phyloP scores from a whole-genome alignment of 2,113 vertebrate genomes.

The Ascaphus truei region DNA sequence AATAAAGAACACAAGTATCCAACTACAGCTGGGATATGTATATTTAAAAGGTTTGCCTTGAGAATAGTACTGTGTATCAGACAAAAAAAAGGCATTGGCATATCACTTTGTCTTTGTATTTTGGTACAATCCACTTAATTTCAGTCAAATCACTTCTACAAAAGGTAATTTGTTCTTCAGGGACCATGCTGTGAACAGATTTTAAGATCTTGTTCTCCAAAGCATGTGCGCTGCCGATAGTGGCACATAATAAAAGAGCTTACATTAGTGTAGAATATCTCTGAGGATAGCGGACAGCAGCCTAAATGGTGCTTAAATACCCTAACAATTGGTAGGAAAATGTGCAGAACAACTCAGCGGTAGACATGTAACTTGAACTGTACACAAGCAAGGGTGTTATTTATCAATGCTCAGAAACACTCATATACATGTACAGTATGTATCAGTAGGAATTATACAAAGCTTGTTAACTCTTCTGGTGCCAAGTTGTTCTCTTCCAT shows the following conservation, averaged over 20 bases:
- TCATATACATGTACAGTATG: not conserved
- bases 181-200: constrained; percentile 20
- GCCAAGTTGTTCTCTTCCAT: not conserved
- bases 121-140: constrained; percentile 20
- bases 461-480: not conserved
- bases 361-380: not conserved
- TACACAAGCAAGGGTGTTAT: not conserved
- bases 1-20: no score
- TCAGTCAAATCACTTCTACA: constrained; percentile 5
- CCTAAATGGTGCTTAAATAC: constrained; percentile 23
- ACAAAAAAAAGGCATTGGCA: not conserved
- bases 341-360: constrained; percentile 1
- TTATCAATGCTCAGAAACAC: not conserved
- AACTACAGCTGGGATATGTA: no score
- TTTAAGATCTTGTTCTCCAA: constrained; percentile 17
- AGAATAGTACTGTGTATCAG: not conserved
- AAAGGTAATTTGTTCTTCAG: constrained; percentile 26
- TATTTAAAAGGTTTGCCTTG: no score
- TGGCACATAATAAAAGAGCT: constrained; percentile 21
- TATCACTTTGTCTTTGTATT: not conserved
- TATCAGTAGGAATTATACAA: not conserved
- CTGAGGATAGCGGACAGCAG: constrained; percentile 16
- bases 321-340: constrained; percentile 8
- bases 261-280: constrained; percentile 23
- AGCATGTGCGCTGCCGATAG: constrained; percentile 11